phyloP scores from a whole-genome alignment of 2,113 vertebrate species.

The Daphoenositta chrysoptera region DNA sequence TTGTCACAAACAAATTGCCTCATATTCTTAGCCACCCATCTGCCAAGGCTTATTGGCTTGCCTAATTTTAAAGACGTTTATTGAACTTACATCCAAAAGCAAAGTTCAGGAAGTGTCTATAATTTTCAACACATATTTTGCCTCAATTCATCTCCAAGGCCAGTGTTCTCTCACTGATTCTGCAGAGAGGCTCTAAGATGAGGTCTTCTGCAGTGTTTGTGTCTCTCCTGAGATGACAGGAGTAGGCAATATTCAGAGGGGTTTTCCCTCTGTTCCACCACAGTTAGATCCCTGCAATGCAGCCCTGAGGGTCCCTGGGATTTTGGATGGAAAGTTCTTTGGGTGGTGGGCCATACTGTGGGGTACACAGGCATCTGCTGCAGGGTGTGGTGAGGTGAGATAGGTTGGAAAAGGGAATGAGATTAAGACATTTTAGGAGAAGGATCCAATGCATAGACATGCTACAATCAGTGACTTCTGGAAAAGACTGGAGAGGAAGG shows the following conservation, averaged over 20 bases:
- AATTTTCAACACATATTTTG: not conserved
- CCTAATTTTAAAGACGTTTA: not conserved
- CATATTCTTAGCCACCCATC: not conserved
- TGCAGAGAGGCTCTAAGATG: not conserved
- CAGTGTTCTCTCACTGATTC: not conserved
- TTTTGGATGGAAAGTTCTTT: not conserved
- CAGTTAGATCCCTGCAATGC: not conserved
- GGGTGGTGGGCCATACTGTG: too few relatives aligned
- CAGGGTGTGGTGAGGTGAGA: not conserved
- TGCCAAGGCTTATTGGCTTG: not conserved
- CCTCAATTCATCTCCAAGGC: not conserved
- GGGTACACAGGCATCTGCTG: not conserved
- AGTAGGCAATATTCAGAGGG: not conserved
- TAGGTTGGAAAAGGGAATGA: not conserved
- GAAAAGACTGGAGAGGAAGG: not conserved
- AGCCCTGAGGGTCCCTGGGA: not conserved
- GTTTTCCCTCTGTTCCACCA: not conserved
- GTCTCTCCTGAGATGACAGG: not conserved
- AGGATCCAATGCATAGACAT: not conserved
- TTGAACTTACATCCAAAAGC: not conserved
- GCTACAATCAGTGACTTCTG: not conserved
- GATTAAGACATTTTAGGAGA: not conserved
- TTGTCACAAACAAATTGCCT: not conserved
- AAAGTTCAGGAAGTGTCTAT: not conserved
- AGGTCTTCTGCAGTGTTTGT: not conserved